Evolutionary conservation across 2,888 invertebrate species (phyloP).

Genomic region (Gymnocheta viridis): DNA sequence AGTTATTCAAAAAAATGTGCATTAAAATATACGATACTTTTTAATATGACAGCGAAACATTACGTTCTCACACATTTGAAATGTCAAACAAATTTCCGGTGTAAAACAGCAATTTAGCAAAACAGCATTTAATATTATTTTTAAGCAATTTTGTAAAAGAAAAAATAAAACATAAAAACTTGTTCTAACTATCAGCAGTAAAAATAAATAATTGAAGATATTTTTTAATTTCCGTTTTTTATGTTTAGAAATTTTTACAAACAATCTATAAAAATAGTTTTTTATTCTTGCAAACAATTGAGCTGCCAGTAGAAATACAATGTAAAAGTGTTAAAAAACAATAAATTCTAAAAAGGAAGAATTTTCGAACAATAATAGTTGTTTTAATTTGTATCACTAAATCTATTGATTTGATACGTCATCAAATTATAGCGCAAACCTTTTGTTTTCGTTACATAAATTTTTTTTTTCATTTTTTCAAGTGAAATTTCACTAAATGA

Average conservation of each 20-base stretch:
- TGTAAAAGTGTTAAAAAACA: constrained; percentile 2
- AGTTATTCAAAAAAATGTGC: neutral
- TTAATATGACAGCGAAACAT: constrained; percentile 1
- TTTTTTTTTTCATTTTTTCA: constrained; percentile 2
- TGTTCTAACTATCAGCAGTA: neutral
- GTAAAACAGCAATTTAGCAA: neutral
- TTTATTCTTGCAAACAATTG: neutral
- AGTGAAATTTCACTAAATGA: neutral
- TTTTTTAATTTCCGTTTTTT: neutral
- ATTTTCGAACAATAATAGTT: neutral
- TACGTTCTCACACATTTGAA: constrained; percentile 14
- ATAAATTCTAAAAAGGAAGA: neutral
- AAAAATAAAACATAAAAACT: neutral
- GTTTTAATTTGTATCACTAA: neutral
- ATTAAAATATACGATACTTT: neutral
- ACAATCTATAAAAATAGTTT: constrained; percentile 8
- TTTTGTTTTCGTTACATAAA: neutral
- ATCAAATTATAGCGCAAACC: neutral
- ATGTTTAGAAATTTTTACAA: constrained; percentile 21
- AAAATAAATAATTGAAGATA: neutral
- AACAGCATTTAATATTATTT: neutral
- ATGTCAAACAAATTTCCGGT: constrained; percentile 35
- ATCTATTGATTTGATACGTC: constrained; percentile 30
- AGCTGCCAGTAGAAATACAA: neutral
- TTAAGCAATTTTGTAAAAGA: neutral